Evolutionary conservation across 2,888 invertebrate genomes (phyloP).

Genomic region (Ophraella communa): DNA sequence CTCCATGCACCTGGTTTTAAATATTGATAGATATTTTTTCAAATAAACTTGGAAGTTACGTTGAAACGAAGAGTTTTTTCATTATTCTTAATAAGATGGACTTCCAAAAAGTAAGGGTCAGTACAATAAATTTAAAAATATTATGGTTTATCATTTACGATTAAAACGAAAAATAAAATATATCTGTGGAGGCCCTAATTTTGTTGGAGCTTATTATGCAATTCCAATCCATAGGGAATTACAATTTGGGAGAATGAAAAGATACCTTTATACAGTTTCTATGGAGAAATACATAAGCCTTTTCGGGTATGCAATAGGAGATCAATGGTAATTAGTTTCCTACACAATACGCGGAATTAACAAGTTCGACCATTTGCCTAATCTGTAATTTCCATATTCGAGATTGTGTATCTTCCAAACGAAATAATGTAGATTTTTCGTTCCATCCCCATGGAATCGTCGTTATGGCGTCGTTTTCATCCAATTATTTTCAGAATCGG

Average conservation of each 20-base stretch:
- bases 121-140: no score
- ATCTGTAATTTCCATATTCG: constrained; percentile 31
- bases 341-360: constrained; percentile 31
- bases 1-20: no score
- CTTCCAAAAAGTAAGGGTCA: no score
- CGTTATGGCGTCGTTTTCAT: constrained; percentile 5
- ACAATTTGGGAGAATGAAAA: background rate
- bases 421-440: constrained; percentile 28
- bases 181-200: no score
- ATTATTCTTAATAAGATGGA: no score
- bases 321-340: constrained; percentile 31
- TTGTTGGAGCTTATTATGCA: no score
- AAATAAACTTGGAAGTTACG: no score
- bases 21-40: no score
- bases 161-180: no score
- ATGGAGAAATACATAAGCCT: background rate
- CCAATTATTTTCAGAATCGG: constrained; percentile 13
- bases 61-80: no score
- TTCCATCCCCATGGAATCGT: background rate
- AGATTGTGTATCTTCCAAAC: constrained; percentile 18
- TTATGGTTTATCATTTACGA: no score
- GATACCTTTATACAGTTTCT: background rate
- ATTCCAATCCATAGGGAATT: background rate
- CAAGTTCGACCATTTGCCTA: constrained; percentile 35
- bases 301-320: background rate